Evolutionary conservation across 2,888 invertebrate genomes (phyloP).

Genomic region (Clitarchus hookeri): DNA sequence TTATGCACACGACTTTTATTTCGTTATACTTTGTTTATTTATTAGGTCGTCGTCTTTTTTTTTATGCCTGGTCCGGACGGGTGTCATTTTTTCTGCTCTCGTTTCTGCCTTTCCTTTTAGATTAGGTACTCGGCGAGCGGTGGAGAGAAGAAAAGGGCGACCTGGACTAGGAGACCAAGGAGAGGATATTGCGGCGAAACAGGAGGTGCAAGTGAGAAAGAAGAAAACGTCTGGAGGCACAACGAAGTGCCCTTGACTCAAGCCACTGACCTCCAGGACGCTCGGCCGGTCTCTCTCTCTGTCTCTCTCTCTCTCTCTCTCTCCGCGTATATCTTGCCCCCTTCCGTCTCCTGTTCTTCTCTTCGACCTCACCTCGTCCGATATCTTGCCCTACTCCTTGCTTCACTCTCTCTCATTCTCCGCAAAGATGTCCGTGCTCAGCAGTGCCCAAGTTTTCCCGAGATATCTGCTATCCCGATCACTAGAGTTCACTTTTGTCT

Average conservation of each 20-base stretch:
- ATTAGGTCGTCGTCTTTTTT: background rate
- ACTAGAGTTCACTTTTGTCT: no score
- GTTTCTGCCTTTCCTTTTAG: background rate
- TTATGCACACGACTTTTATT: constrained; percentile 2
- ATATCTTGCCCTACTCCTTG: background rate
- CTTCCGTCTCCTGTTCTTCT: no score
- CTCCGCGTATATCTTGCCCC: no score
- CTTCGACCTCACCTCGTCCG: background rate
- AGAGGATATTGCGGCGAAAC: background rate
- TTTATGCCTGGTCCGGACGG: background rate
- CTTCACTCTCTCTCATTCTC: background rate
- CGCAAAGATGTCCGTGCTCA: background rate
- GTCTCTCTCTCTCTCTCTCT: background rate
- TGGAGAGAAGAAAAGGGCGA: background rate
- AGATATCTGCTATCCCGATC: no score
- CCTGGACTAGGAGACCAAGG: background rate
- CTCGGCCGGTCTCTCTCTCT: background rate
- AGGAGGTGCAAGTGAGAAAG: background rate
- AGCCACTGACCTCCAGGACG: background rate
- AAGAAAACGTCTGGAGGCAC: background rate
- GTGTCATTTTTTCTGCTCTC: background rate
- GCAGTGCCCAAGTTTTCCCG: background rate
- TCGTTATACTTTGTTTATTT: constrained; percentile 2
- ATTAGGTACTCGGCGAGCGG: background rate
- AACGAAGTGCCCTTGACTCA: background rate